These are phyloP conservation scores for Helicoverpa zea DNA, from an alignment of 1,140 invertebrate species.

Conservation along the genomic window DNA sequence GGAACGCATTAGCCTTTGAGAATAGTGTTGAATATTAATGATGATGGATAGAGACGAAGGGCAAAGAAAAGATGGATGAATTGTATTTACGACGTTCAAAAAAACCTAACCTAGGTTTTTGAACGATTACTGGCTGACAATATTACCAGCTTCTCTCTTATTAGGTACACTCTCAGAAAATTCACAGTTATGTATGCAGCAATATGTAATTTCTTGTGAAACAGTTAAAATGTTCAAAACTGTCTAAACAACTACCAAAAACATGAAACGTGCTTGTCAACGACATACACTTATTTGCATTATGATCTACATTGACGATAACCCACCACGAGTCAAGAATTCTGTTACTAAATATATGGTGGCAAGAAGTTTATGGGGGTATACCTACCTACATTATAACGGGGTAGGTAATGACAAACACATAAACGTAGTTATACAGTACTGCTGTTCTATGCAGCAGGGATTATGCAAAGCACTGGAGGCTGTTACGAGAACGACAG, in stretches of 20 bases:
- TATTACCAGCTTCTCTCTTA: no score
- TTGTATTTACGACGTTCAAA: no score
- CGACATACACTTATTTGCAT: not conserved
- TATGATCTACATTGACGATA: slow-evolving; percentile 14
- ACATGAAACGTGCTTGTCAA: not conserved
- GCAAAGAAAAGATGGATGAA: no score
- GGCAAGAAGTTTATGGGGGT: slow-evolving; percentile 19
- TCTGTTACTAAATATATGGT: slow-evolving; percentile 45
- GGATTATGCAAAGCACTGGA: slow-evolving; percentile 52
- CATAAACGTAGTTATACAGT: not conserved
- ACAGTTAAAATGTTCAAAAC: not conserved
- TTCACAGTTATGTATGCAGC: no score
- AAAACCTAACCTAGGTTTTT: no score
- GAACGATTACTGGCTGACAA: no score
- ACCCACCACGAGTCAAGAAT: slow-evolving; percentile 16
- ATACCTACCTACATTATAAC: slow-evolving; percentile 38
- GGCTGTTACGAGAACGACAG: slow-evolving; percentile 11
- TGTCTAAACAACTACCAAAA: not conserved
- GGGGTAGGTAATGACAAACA: slow-evolving; percentile 46
- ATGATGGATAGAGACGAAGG: no score
- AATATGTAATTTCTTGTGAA: no score
- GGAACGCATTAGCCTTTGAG: not conserved
- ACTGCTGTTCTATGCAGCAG: slow-evolving; percentile 17
- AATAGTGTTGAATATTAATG: no score
- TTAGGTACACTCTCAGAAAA: no score